Evolutionary conservation across 1,140 invertebrate species (phyloP).

Genomic region (Caenorhabditis elegans): DNA sequence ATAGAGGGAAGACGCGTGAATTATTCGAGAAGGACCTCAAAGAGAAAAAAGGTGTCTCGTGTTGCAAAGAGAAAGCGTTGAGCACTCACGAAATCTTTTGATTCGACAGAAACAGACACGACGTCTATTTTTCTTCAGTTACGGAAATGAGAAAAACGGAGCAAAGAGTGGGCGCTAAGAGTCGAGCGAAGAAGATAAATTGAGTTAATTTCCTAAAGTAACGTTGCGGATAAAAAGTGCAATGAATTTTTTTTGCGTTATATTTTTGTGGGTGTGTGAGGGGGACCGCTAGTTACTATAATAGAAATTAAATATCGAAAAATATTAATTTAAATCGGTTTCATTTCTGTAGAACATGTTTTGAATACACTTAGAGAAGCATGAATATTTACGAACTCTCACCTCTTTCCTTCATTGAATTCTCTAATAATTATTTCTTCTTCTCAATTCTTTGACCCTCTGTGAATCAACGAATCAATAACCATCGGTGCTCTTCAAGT

Average conservation of each 20-base stretch:
- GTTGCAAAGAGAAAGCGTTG: background rate
- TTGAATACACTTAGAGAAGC: too few relatives aligned
- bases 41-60: background rate
- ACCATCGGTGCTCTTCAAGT: background rate
- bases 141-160: background rate
- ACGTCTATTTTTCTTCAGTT: background rate
- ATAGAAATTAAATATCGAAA: too few relatives aligned
- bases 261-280: background rate
- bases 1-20: background rate
- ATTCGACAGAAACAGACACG: background rate
- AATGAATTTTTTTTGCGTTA: background rate
- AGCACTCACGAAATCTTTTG: background rate
- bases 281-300: too few relatives aligned
- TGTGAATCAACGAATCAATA: constrained; percentile 6
- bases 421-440: background rate
- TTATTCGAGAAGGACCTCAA: background rate
- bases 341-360: too few relatives aligned
- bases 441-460: background rate
- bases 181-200: background rate
- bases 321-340: too few relatives aligned
- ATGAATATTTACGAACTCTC: too few relatives aligned
- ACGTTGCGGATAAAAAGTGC: background rate
- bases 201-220: background rate
- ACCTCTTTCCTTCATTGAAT: background rate
- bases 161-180: background rate